Percentiles rank a stretch among this genome's conserved stretches.
Conservation (phyloP, 2,113 vertebrate genomes). For the Cebus imitator region DNA sequence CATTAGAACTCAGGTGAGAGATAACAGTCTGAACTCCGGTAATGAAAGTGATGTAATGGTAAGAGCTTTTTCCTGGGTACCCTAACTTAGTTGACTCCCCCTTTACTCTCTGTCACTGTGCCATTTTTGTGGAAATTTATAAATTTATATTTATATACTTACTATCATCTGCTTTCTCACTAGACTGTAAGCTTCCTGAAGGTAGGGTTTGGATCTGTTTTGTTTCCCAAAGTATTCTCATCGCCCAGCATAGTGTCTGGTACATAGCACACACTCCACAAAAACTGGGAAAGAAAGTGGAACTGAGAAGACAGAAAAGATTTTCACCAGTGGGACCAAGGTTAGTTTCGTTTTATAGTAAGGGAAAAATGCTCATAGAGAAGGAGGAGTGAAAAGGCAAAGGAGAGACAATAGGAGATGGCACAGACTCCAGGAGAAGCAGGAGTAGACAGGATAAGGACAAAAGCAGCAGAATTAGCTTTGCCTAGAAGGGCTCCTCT, state of each 20-base stretch:
- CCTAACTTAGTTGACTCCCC: neutral
- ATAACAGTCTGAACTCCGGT: neutral
- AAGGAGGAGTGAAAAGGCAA: neutral
- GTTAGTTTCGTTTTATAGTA: neutral
- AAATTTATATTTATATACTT: neutral
- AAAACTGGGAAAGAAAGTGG: neutral
- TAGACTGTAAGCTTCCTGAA: neutral
- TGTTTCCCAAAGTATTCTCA: neutral
- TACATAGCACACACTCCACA: neutral
- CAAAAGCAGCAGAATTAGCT: neutral
- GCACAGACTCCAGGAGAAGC: neutral
- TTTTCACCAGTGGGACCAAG: neutral
- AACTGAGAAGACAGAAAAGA: neutral
- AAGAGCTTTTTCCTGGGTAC: neutral
- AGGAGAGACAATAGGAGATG: neutral
- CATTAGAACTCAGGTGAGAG: neutral
- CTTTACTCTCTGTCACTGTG: neutral
- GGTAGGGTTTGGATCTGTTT: neutral
- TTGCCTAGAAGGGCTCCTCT: neutral
- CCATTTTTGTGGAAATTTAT: neutral
- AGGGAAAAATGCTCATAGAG: neutral
- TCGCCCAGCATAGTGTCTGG: neutral
- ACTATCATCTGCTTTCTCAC: neutral
- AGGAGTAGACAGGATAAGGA: neutral
- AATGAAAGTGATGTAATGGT: neutral